Percentiles rank a stretch among this genome's conserved stretches.
Conservation (phyloP, 2,888 invertebrate species). For the Mythimna albipuncta region DNA sequence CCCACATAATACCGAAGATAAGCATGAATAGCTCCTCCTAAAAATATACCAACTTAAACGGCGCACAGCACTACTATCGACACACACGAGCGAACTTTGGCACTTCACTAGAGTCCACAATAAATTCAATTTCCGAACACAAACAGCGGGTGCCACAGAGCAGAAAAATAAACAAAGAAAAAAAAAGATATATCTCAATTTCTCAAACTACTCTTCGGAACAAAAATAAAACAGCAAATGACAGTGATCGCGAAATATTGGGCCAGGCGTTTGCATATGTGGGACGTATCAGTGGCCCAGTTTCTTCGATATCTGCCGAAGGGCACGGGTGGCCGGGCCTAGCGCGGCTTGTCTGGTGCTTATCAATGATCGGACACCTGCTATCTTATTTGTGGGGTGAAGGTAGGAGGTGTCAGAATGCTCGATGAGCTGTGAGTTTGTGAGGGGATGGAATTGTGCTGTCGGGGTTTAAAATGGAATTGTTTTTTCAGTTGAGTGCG, state of each 20-base stretch:
- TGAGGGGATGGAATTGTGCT: slow-evolving; percentile 10
- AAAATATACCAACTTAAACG: slow-evolving; percentile 32
- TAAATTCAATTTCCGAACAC: slow-evolving; percentile 58
- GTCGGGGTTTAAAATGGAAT: slow-evolving; percentile 20
- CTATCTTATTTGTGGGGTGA: slow-evolving; percentile 63
- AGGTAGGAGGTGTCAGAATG: slow-evolving; percentile 57
- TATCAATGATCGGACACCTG: slow-evolving; percentile 65
- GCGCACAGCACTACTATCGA: slow-evolving; percentile 26
- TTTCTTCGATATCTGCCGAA: slow-evolving; percentile 77
- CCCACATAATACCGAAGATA: slow-evolving; percentile 15
- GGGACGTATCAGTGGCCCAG: slow-evolving; percentile 76
- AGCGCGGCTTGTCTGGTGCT: slow-evolving; percentile 44
- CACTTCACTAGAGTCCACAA: slow-evolving; percentile 53
- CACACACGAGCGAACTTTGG: slow-evolving; percentile 20
- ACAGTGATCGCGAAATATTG: slow-evolving; percentile 68
- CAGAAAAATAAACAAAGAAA: slow-evolving; percentile 42
- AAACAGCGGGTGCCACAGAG: slow-evolving; percentile 54
- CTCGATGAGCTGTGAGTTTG: slow-evolving; percentile 42
- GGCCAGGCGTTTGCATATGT: slow-evolving; percentile 49
- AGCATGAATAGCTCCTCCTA: slow-evolving; percentile 5
- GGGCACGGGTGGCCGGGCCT: slow-evolving; percentile 64
- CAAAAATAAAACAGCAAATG: slow-evolving; percentile 69
- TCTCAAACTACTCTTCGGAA: slow-evolving; percentile 57
- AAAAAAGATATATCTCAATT: slow-evolving; percentile 42
- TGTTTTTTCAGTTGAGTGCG: neutral